Conservation (phyloP, 2,797 vertebrate species). For the Catharus ustulatus region DNA sequence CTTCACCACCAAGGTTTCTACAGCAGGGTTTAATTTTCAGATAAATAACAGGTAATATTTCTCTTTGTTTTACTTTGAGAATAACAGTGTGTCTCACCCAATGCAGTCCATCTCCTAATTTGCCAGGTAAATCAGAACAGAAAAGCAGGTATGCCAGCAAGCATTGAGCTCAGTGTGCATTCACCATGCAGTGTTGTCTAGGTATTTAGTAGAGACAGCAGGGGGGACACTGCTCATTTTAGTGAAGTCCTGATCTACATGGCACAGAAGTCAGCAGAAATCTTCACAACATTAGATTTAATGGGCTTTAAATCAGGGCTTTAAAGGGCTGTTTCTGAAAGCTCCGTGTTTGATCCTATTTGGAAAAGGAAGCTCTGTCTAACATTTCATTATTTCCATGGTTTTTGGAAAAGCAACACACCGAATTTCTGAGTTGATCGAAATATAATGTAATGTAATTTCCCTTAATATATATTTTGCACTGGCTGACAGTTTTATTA, state of each 20-base stretch:
- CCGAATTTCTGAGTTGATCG: constrained; percentile 55
- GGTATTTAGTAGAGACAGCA: background rate
- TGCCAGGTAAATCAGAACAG: background rate
- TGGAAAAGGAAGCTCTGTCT: constrained; percentile 1
- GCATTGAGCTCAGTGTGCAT: background rate
- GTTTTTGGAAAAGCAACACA: constrained; percentile 40
- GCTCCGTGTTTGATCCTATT: constrained; percentile 24
- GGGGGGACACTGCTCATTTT: background rate
- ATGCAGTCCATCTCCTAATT: background rate
- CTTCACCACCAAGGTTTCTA: background rate
- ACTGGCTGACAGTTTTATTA: constrained; percentile 76
- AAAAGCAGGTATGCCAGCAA: background rate
- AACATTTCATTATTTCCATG: background rate
- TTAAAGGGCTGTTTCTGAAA: constrained; percentile 21
- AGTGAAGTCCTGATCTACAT: background rate
- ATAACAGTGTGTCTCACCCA: background rate
- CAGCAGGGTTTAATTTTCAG: background rate
- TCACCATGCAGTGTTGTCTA: background rate
- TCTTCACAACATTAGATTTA: background rate
- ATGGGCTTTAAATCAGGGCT: constrained; percentile 9
- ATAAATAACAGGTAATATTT: background rate
- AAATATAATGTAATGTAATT: constrained; percentile 69
- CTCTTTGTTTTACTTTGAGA: background rate
- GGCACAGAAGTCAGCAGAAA: background rate
- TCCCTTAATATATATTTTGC: constrained; percentile 76